Evolutionary conservation across 2,113 vertebrate species (phyloP).

Genomic region (Poecile atricapillus): DNA sequence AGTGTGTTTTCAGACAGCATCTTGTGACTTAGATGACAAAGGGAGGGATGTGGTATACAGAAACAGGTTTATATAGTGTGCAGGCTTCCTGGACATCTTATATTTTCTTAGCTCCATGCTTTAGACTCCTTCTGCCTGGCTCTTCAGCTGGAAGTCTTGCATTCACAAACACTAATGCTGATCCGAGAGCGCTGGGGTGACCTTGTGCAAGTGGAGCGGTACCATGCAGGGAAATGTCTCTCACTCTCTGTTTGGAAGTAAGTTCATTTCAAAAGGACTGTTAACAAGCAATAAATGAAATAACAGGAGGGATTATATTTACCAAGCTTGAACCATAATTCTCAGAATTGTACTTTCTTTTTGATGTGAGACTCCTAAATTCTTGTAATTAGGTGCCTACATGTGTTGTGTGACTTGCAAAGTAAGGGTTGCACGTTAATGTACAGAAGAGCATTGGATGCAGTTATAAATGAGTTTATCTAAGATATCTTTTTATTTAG

Average conservation of each 20-base stretch:
- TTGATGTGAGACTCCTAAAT: neutral
- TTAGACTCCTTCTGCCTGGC: conserved; percentile 98
- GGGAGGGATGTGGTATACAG: neutral
- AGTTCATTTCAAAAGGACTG: conserved; percentile 60
- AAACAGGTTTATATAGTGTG: neutral
- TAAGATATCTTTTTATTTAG: too few species aligned
- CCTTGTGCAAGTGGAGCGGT: conserved; percentile 95
- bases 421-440: neutral
- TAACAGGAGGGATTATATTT: neutral
- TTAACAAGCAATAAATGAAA: neutral
- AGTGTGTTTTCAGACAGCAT: neutral
- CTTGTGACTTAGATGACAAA: neutral
- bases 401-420: neutral
- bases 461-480: neutral
- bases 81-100: neutral
- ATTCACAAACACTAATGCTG: conserved; percentile 95
- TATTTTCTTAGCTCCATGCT: conserved; percentile 76
- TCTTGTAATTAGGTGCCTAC: neutral
- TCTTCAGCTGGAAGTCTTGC: conserved; percentile 95
- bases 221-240: conserved; percentile 92
- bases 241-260: conserved; percentile 98
- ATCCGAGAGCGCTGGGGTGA: conserved; percentile 98
- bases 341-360: neutral
- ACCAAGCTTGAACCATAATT: neutral
- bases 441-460: neutral